Base-by-base conservation (phyloP, 1,140 invertebrate species). In the Pinna nobilis region DNA sequence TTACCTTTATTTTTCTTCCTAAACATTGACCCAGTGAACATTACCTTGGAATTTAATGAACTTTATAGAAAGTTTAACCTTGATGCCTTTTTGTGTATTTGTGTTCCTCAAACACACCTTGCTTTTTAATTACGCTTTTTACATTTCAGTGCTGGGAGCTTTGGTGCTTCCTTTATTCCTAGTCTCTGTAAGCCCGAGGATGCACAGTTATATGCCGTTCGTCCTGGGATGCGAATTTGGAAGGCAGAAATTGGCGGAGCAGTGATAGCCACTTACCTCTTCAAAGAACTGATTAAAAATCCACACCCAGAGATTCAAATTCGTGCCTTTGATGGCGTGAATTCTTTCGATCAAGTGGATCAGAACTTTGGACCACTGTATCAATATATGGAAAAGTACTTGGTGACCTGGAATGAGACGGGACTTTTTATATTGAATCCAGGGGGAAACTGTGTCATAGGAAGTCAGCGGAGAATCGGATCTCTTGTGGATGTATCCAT, bases 211-310 rank as follows among this genome's bases (percentile, higher is more conserved):
- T 95, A 93, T 89, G 93, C 94, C 76, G 93, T 93, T 47, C 91
- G 95, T 60, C 93, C 94, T 32, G 94, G 95, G 23, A 88, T 94
- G 51, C 89, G 95, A 49, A 89, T 97, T 65, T 97, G 96, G 96
- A 90, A 94, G 74, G 93, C 95, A 13, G 93, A 94, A 88, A 88
- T 91, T 64, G 83, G 90, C 70, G 95, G 95, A 7, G 91, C 91
- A 81, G 95, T 97, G n/a, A 86, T 92, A n/a, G 93, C 95, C 89
- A 97, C 95, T 1, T 89, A 95, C 33, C 92, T 96, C 15, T 96
- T 96, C 84, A 95, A 95, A 90, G 94, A 78, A 91, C 91, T 76
- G 90, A 92, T 82, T 89, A 91, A 64, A 20, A 33, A 71, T 1
- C 41, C 64, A 9, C 65, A 78, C 20, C 60, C 51, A 11, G 72